Evolutionary conservation across 2,888 invertebrate species (phyloP).

Genomic region (Clepsis dumicolana): DNA sequence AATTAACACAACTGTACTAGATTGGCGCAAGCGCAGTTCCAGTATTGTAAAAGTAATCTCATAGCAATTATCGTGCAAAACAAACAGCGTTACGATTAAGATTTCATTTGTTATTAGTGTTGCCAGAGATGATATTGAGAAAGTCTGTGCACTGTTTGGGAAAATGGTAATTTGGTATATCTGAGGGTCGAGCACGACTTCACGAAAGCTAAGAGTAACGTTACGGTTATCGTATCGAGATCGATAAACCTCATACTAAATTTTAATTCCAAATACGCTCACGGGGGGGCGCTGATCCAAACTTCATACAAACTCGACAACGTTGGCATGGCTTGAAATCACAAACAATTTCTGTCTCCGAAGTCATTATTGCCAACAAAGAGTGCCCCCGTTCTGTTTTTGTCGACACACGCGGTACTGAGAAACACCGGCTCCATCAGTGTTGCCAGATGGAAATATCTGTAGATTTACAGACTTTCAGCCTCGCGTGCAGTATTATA

Average conservation of each 20-base stretch:
- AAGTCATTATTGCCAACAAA: neutral
- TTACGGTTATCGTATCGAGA: too few species aligned
- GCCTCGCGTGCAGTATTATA: too few species aligned
- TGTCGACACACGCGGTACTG: neutral
- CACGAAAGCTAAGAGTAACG: too few species aligned
- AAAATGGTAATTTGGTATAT: too few species aligned
- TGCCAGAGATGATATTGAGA: neutral
- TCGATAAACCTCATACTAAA: too few species aligned
- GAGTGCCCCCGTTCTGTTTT: neutral
- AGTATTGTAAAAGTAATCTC: neutral
- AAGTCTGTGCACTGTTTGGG: too few species aligned
- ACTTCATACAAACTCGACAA: too few species aligned
- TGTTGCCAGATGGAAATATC: neutral
- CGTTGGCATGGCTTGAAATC: too few species aligned
- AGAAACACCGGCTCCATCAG: neutral
- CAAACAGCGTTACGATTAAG: neutral
- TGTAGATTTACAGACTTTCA: neutral
- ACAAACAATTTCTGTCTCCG: conserved; percentile 1
- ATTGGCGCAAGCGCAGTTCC: neutral
- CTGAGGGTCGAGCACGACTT: too few species aligned
- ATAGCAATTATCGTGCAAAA: neutral
- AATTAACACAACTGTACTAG: too few species aligned
- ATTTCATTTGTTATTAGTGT: neutral
- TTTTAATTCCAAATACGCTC: too few species aligned
- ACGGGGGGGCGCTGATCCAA: too few species aligned